Evolutionary conservation across 1,140 invertebrate species (phyloP).

Genomic region (Sarcophaga peregrina): DNA sequence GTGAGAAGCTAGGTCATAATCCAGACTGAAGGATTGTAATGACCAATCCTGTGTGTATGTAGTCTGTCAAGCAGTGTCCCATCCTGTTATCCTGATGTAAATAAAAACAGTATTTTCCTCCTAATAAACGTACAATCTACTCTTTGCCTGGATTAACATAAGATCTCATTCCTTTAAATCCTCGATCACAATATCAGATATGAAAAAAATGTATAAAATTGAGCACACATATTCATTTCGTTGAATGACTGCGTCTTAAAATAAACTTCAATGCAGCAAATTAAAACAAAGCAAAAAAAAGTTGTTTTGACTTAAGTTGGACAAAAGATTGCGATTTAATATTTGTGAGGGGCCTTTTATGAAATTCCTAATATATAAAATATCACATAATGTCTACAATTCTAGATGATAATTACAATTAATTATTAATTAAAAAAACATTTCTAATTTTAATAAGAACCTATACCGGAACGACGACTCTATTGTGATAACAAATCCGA

Average conservation of each 20-base stretch:
- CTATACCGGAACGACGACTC: not conserved
- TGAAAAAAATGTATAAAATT: not conserved
- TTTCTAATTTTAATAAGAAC: not conserved
- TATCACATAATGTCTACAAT: not conserved
- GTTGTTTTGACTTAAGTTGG: conserved; percentile 3
- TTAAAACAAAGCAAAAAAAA: not conserved
- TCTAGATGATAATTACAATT: not conserved
- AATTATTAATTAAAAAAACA: not conserved
- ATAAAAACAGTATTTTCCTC: no score
- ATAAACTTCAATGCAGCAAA: conserved; percentile 2
- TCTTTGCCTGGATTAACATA: no score
- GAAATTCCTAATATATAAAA: not conserved
- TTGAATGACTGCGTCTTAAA: conserved; percentile 21
- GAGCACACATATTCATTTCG: conserved; percentile 19
- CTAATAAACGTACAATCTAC: no score
- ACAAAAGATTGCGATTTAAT: conserved; percentile 2
- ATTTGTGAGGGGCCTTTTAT: conserved; percentile 15
- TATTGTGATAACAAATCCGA: no score
- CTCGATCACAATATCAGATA: not conserved
- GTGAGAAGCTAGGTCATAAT: no score
- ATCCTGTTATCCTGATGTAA: no score
- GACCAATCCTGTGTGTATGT: no score
- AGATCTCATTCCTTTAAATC: not conserved
- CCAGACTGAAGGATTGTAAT: no score
- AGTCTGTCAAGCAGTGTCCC: no score